These are phyloP conservation scores for Fistularia tabacaria DNA, from an alignment of 2,797 vertebrate genomes.

Conservation along the genomic window DNA sequence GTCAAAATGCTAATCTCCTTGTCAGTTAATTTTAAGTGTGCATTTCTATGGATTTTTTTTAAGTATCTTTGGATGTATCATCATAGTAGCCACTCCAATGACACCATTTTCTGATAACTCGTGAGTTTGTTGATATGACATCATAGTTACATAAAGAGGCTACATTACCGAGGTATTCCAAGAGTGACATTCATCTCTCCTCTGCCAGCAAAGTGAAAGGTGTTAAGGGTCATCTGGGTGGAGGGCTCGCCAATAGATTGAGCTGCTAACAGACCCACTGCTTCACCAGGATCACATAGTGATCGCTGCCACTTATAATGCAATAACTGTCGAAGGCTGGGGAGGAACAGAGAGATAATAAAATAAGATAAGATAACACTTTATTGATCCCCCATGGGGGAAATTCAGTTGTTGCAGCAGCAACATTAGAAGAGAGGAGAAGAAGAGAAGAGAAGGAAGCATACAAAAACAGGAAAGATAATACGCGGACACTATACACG, in stretches of 20 bases:
- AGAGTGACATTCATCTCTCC: slow-evolving; percentile 99
- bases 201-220: slow-evolving; percentile 97
- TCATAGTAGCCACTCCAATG: too few species aligned
- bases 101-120: neutral
- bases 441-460: too few species aligned
- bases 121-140: neutral
- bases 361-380: too few species aligned
- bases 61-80: too few species aligned
- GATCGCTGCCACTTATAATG: slow-evolving; percentile 94
- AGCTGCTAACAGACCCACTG: slow-evolving; percentile 92
- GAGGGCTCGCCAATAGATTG: slow-evolving; percentile 98
- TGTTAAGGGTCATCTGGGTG: slow-evolving; percentile 99
- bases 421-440: too few species aligned
- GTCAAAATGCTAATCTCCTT: too few species aligned
- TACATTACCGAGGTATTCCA: slow-evolving; percentile 96
- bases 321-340: slow-evolving; percentile 83
- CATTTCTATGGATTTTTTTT: too few species aligned
- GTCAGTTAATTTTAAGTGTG: too few species aligned
- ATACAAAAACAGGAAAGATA: too few species aligned
- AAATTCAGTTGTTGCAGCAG: too few species aligned
- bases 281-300: slow-evolving; percentile 93
- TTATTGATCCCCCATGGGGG: too few species aligned
- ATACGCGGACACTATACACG: too few species aligned
- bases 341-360: neutral
- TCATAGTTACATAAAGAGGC: neutral